A percentile compares a stretch with the other conserved stretches of the same genome.
Conservation (phyloP, 1,140 invertebrate species). For the Drosophila parvula region DNA sequence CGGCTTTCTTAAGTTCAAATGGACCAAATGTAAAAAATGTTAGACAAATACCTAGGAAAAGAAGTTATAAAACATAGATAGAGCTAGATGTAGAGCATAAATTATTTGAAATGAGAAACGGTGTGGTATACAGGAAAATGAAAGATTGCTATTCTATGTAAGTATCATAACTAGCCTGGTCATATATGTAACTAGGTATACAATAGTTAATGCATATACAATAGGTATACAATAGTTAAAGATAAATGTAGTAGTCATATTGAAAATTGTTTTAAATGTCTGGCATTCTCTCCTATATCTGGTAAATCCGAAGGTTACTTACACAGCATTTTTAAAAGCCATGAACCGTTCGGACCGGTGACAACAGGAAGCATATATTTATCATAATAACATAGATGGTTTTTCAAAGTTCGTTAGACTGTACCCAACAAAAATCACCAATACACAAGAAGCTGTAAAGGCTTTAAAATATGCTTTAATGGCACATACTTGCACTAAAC, state of each 20-base stretch:
- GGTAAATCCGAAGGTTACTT: conserved; percentile 64
- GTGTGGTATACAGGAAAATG: background rate
- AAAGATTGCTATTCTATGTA: conserved; percentile 3
- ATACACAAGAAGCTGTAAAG: background rate
- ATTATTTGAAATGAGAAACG: conserved; percentile 14
- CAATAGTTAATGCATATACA: no score
- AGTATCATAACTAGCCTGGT: conserved; percentile 6
- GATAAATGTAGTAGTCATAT: conserved; percentile 51
- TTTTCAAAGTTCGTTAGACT: background rate
- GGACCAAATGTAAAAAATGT: no score
- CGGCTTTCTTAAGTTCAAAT: no score
- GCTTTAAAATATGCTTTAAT: background rate
- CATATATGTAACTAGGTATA: no score
- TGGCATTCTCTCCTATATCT: conserved; percentile 50
- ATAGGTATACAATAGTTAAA: conserved; percentile 45
- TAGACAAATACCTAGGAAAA: no score
- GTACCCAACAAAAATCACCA: background rate
- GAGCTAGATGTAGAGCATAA: no score
- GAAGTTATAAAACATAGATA: no score
- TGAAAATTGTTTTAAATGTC: conserved; percentile 64
- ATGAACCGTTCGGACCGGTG: background rate
- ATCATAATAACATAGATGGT: background rate
- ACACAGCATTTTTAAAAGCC: conserved; percentile 62
- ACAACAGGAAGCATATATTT: background rate
- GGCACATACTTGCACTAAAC: background rate